Evolutionary conservation across 2,113 vertebrate species (phyloP), one percentile per base, ranked within the genome.

Genomic region (Sakesphorus luctuosus): DNA sequence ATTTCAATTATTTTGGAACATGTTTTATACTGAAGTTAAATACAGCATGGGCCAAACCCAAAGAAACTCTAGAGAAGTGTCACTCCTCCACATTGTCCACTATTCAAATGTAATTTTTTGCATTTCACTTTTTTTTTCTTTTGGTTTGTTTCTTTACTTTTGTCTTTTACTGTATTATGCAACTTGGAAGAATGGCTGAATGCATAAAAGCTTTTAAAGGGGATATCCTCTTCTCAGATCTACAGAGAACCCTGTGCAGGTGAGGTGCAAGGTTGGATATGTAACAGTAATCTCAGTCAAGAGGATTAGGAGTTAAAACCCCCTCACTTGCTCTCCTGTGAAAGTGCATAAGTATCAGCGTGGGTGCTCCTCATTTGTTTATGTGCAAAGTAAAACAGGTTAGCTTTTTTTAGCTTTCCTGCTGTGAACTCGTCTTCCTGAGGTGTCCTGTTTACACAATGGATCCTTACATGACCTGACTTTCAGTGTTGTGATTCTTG

Each of bases 1-100:
- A 97, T 49, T 93, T 88, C 59, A 94, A 59, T 84, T 84, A 96
- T 93, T 92, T 79, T 52, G 21, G 71, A 86, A 74, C 47, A 80
- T 17, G n/a, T 91, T 94, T 93, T 65, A 43, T 50, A 33, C 17
- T 55, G 14, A 23, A 66, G 44, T 58, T 95, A 88, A 78, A 84
- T 88, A 86, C 20, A 84, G 50, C 67, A 63, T 44, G 47, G 82
- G 72, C 93, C 84, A 90, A 90, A 90, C 53, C 0, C 47, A 84
- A 35, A 59, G n/a, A 87, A 47, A 68, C 33, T 55, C 63, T 11
- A 80, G 38, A 71, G 46, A 69, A 53, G 35, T 29, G 49, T 76
- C 53, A 50, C 13, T 67, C 5, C 7, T 81, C 21, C 81, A 63
- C 62, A 68, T 68, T 87, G 21, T 84, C 15, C 35, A 23, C 4